These are phyloP conservation scores for Platysteira castanea DNA, from an alignment of 2,113 vertebrate genomes.

Conservation along the genomic window DNA sequence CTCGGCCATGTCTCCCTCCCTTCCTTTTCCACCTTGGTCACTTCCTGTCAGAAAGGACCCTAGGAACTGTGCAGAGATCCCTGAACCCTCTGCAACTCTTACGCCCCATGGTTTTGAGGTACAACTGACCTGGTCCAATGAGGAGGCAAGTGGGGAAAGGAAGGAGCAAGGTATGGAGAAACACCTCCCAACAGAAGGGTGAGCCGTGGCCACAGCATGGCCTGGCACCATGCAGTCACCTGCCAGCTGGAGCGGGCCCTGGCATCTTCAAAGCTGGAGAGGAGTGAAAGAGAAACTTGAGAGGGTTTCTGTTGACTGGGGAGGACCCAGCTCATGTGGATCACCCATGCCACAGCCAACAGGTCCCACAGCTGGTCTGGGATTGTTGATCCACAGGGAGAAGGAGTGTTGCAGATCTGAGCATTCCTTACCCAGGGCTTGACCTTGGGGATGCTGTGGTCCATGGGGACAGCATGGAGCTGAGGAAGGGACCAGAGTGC, in stretches of 20 bases:
- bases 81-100: background rate
- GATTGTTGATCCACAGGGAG: rapidly evolving
- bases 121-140: rapidly evolving
- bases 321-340: background rate
- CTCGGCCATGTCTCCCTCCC: rapidly evolving
- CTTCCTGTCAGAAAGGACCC: background rate
- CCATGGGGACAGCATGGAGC: background rate
- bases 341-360: background rate
- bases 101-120: background rate
- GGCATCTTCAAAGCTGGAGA: background rate
- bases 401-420: background rate
- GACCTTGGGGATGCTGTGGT: rapidly evolving
- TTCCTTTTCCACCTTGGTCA: background rate
- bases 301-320: background rate
- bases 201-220: background rate
- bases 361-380: background rate
- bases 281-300: background rate
- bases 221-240: background rate
- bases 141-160: background rate
- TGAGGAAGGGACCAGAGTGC: background rate
- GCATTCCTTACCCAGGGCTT: background rate
- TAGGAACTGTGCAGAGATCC: background rate
- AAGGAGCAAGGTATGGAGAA: background rate
- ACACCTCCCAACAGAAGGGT: background rate
- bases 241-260: rapidly evolving